Evolutionary conservation across 2,888 invertebrate species (phyloP).

Genomic region (Monopis laevigella): DNA sequence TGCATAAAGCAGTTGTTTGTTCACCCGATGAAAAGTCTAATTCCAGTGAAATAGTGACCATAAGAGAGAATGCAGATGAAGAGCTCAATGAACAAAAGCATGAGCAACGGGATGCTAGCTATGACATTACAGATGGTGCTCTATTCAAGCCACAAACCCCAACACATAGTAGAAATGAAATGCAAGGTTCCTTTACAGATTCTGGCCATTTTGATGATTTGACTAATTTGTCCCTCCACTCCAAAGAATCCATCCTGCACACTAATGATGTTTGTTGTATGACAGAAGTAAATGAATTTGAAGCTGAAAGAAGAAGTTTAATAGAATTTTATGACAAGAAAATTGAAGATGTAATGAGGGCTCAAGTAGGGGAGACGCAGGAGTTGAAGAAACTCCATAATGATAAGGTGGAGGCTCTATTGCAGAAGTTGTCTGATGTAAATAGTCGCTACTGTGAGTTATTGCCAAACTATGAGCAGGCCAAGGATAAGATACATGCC

Average conservation of each 20-base stretch:
- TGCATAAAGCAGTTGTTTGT: slow-evolving; percentile 81
- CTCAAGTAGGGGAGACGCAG: slow-evolving; percentile 70
- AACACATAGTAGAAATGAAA: slow-evolving; percentile 61
- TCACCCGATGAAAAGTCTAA: slow-evolving; percentile 84
- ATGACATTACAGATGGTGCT: slow-evolving; percentile 56
- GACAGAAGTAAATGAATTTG: slow-evolving; percentile 63
- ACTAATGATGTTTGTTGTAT: slow-evolving; percentile 64
- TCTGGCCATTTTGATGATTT: slow-evolving; percentile 89
- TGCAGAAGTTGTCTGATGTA: slow-evolving; percentile 78
- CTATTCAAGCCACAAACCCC: slow-evolving; percentile 55
- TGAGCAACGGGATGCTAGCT: slow-evolving; percentile 48
- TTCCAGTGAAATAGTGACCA: slow-evolving; percentile 78
- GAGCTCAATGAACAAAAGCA: slow-evolving; percentile 34
- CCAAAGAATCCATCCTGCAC: slow-evolving; percentile 75
- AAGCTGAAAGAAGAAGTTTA: slow-evolving; percentile 73
- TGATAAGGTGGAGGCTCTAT: slow-evolving; percentile 78
- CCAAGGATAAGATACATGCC: slow-evolving; percentile 74
- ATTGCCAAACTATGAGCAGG: slow-evolving; percentile 77
- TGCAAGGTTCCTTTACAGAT: slow-evolving; percentile 83
- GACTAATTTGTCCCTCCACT: slow-evolving; percentile 78
- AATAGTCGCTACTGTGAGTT: slow-evolving; percentile 82
- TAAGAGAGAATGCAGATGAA: slow-evolving; percentile 72
- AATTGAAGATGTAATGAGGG: slow-evolving; percentile 77
- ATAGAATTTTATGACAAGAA: slow-evolving; percentile 78
- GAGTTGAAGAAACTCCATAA: slow-evolving; percentile 82